Conservation (phyloP, 2,113 vertebrate genomes). For the Pseudois nayaur region DNA sequence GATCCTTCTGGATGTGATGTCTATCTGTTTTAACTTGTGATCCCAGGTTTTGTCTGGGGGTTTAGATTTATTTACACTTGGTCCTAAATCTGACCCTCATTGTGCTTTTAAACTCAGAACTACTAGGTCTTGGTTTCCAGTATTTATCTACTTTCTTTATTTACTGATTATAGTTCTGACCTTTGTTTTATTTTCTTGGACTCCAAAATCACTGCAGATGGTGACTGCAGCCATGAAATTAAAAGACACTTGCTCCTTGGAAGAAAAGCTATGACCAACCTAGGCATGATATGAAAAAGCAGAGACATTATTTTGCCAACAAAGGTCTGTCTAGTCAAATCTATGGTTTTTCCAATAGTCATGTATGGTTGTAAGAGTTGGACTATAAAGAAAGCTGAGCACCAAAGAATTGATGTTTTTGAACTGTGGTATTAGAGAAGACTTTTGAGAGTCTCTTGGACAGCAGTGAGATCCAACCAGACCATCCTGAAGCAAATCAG, state of each 20-base stretch:
- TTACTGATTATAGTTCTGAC: background rate
- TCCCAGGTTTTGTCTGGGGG: background rate
- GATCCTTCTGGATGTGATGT: background rate
- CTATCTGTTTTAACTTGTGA: background rate
- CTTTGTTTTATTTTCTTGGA: background rate
- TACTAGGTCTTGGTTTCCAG: background rate
- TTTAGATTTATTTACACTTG: background rate
- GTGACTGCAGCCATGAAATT: background rate
- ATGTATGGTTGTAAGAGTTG: background rate
- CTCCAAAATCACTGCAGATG: background rate
- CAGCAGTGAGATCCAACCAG: background rate
- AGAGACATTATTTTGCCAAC: background rate
- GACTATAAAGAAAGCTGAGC: background rate
- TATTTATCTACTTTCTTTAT: background rate
- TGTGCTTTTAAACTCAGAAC: background rate
- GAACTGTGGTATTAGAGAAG: background rate
- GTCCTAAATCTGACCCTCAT: background rate
- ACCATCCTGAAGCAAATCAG: background rate
- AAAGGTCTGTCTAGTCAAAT: background rate
- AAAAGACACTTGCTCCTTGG: background rate
- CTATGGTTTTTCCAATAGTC: background rate
- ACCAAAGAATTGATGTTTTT: background rate
- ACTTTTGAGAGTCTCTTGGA: background rate
- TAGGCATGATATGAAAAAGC: background rate
- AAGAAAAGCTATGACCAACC: background rate